Base-by-base conservation (phyloP, 2,797 vertebrate genomes). In the Myotis myotis region DNA sequence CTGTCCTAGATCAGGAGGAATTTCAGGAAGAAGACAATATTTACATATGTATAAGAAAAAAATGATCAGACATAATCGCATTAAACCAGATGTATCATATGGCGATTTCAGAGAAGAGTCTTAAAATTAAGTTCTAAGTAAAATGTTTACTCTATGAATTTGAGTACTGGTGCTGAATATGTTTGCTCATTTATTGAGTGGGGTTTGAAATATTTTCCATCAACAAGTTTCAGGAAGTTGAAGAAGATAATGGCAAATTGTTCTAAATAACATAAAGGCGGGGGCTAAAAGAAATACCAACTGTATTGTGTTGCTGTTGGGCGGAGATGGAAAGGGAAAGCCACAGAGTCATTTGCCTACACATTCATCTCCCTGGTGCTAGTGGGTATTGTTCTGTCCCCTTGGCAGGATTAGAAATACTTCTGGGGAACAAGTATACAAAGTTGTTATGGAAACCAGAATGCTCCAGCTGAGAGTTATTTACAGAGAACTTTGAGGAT, bases 391-490 rank as follows among this genome's bases (percentile, higher is more conserved):
- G 82, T 94, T 93, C 94, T 25, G 22, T 36, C 25, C 57, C 33
- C 1, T 0, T 23, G 71, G 82, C 23, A 74, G 94, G 71, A 93
- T 85, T 89, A 84, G 84, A 96, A 93, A 94, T 62, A 88, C 38
- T 57, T 8, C 74, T 36, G 41, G 90, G 82, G 38, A 82, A 76
- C 51, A 93, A 94, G 83, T 95, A 93, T 93, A 96, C 91, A 96
- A 68, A 97, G 96, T 97, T 81, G 97, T 94, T 96, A 97, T 82
- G 89, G 97, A 96, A 96, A 97, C 96, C 49, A 91, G 96, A 94
- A 84, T 41, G 91, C 95, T 76, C 84, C 55, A 19, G 23, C 41
- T 75, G 68, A 85, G 88, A 51, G 83, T 93, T 96, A 87, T 95
- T 97, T 96, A 94, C 89, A 72, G 88, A 95, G 91, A 89, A 86